phyloP scores from a whole-genome alignment of 1,140 invertebrate species.

The Drosophila saltans region DNA sequence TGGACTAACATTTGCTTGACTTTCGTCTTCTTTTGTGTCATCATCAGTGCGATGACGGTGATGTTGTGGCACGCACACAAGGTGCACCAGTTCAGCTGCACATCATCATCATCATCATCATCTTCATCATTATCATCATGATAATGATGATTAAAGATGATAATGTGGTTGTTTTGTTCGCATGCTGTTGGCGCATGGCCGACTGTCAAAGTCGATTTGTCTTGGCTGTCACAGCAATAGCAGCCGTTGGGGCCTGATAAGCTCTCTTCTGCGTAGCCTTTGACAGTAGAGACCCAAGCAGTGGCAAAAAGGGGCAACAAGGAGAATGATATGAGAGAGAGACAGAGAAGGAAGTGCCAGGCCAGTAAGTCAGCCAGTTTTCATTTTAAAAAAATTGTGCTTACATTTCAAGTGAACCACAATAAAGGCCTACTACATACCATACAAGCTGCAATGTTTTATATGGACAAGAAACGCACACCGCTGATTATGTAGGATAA shows the following conservation, averaged over 20 bases:
- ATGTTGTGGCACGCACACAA: conserved; percentile 42
- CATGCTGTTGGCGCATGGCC: conserved; percentile 41
- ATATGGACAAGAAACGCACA: too few species aligned
- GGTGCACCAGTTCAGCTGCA: conserved; percentile 44
- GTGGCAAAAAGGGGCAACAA: not conserved
- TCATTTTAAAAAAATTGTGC: not conserved
- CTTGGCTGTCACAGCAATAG: conserved; percentile 49
- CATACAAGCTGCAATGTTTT: too few species aligned
- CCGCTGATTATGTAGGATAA: too few species aligned
- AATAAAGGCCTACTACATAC: not conserved
- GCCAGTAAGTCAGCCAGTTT: conserved; percentile 16
- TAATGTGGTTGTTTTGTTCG: conserved; percentile 28
- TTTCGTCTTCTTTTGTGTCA: conserved; percentile 23
- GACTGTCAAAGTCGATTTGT: conserved; percentile 70
- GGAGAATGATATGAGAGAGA: not conserved
- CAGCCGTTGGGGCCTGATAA: conserved; percentile 44
- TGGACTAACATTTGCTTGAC: conserved; percentile 24
- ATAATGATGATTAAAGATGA: conserved; percentile 24
- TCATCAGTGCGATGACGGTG: conserved; percentile 21
- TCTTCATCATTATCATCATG: conserved; percentile 17
- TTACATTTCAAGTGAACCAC: conserved; percentile 5
- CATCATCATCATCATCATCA: conserved; percentile 24
- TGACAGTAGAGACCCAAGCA: conserved; percentile 14
- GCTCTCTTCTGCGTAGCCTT: conserved; percentile 40
- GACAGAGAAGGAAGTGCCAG: not conserved